Percentiles rank a stretch among this genome's conserved stretches.
Conservation (phyloP, 2,888 invertebrate genomes). For the Panopea generosa region DNA sequence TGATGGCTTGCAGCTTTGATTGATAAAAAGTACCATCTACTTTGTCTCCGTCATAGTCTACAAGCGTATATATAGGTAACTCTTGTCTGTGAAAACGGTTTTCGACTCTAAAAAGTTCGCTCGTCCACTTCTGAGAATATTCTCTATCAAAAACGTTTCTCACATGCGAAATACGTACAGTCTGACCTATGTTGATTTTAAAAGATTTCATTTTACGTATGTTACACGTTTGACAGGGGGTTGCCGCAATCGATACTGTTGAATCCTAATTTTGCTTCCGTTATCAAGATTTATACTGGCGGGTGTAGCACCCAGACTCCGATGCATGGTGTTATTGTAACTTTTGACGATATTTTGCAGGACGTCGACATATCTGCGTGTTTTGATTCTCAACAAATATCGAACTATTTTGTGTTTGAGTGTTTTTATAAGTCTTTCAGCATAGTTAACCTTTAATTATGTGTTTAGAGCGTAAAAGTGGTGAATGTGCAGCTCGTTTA, state of each 20-base stretch:
- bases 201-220: neutral
- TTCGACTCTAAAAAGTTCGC: constrained; percentile 46
- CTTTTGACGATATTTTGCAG: constrained; percentile 5
- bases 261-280: constrained; percentile 5
- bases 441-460: constrained; percentile 19
- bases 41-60: constrained; percentile 17
- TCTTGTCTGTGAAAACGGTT: constrained; percentile 25
- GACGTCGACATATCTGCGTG: neutral
- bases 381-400: constrained; percentile 15
- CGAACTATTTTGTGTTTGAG: constrained; percentile 22
- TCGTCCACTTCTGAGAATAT: constrained; percentile 58
- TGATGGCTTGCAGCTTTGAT: constrained; percentile 43
- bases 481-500: constrained; percentile 23
- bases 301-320: constrained; percentile 10
- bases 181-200: constrained; percentile 40
- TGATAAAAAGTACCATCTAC: constrained; percentile 33
- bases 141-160: constrained; percentile 47
- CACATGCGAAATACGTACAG: constrained; percentile 30
- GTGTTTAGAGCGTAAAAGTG: constrained; percentile 33
- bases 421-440: constrained; percentile 32
- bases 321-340: constrained; percentile 15
- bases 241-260: constrained; percentile 11
- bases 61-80: constrained; percentile 35
- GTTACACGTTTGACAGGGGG: constrained; percentile 6
- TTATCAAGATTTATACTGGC: neutral